Evolutionary conservation across 2,888 invertebrate species (phyloP).

Genomic region (Empis stercorea): DNA sequence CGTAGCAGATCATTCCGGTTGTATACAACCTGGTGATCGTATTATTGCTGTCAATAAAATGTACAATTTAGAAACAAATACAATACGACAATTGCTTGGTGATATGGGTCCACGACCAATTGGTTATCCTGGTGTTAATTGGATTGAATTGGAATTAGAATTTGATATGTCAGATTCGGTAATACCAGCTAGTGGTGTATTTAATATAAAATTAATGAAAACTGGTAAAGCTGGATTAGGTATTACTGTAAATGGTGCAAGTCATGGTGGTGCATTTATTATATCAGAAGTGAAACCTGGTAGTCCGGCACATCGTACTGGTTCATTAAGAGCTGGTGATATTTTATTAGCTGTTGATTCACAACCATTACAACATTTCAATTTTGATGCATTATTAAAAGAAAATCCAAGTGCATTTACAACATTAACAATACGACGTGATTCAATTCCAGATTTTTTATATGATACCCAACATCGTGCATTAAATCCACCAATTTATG

Average conservation of each 20-base stretch:
- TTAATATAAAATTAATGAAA: conserved; percentile 76
- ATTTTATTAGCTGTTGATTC: conserved; percentile 77
- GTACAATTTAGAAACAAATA: conserved; percentile 47
- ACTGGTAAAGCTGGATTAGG: conserved; percentile 65
- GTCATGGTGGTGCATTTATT: conserved; percentile 45
- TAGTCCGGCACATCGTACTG: conserved; percentile 80
- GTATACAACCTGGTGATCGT: conserved; percentile 67
- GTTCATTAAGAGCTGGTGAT: conserved; percentile 77
- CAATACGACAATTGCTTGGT: conserved; percentile 39
- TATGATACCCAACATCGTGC: conserved; percentile 29
- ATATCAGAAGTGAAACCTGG: conserved; percentile 84
- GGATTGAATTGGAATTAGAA: conserved; percentile 69
- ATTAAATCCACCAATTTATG: conserved; percentile 28
- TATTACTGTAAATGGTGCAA: conserved; percentile 70
- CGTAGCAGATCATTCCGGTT: conserved; percentile 49
- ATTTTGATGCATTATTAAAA: conserved; percentile 33
- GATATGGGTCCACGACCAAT: conserved; percentile 20
- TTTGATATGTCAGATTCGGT: conserved; percentile 87
- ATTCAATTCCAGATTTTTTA: conserved; percentile 33
- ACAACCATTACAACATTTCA: conserved; percentile 50
- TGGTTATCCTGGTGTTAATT: conserved; percentile 43
- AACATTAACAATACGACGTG: conserved; percentile 33
- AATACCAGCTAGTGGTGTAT: conserved; percentile 80
- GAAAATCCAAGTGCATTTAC: conserved; percentile 30
- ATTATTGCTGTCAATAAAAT: conserved; percentile 75